A percentile compares a stretch with the other conserved stretches of the same genome.
Conservation (phyloP, 2,113 vertebrate species). For the Eulemur macaco region DNA sequence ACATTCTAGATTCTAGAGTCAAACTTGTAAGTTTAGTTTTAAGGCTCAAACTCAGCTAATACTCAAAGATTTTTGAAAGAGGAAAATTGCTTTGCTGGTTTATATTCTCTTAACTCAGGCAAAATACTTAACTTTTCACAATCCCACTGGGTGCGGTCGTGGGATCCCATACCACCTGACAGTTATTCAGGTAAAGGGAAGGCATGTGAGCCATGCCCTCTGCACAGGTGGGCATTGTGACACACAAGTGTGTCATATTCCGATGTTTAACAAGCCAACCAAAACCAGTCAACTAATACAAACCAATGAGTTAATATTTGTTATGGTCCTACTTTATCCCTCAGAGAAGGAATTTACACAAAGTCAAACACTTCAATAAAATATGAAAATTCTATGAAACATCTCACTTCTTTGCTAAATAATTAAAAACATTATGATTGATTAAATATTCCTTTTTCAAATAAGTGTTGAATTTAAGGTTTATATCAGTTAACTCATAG, state of each 20-base stretch:
- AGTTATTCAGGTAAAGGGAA: neutral
- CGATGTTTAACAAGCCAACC: neutral
- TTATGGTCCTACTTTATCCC: neutral
- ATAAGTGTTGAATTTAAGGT: neutral
- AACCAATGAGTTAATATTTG: neutral
- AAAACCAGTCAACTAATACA: neutral
- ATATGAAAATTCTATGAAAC: neutral
- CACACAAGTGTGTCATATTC: neutral
- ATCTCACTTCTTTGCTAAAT: neutral
- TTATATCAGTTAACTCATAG: neutral
- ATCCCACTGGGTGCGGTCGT: neutral
- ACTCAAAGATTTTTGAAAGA: neutral
- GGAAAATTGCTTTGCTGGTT: neutral
- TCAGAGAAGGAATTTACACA: neutral
- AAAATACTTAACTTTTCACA: neutral
- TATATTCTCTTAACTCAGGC: neutral
- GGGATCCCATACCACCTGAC: neutral
- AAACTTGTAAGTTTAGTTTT: neutral
- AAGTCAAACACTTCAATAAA: neutral
- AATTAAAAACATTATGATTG: neutral
- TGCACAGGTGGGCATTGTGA: neutral
- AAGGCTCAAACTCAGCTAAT: neutral
- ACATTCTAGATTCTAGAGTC: neutral
- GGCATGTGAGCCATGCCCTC: fast-evolving
- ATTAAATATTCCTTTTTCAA: neutral